phyloP scores from a whole-genome alignment of 2,113 vertebrate species.

The Ammodytes dubius region DNA sequence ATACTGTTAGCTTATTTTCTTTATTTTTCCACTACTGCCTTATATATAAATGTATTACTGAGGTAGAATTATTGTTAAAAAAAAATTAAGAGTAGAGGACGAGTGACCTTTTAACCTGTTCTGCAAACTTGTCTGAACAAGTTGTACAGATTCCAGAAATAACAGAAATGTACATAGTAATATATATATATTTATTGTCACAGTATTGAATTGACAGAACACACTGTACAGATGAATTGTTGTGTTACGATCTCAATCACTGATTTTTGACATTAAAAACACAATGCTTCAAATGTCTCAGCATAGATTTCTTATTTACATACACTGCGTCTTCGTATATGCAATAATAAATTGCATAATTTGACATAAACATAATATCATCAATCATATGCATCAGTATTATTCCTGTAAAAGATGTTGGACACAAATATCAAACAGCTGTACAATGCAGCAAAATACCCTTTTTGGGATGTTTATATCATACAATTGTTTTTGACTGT shows the following conservation, averaged over 20 bases:
- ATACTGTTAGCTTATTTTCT: neutral
- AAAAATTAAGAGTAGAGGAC: neutral
- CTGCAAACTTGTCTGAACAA: neutral
- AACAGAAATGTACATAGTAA: constrained; percentile 14
- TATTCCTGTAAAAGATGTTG: constrained; percentile 6
- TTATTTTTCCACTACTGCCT: neutral
- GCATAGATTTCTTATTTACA: constrained; percentile 41
- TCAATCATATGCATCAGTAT: constrained; percentile 25
- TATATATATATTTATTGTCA: constrained; percentile 60
- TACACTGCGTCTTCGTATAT: neutral
- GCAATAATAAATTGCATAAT: constrained; percentile 14
- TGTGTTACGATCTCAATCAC: neutral
- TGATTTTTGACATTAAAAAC: constrained; percentile 9
- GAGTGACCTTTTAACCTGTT: neutral
- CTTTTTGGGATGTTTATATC: neutral
- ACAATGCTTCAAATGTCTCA: constrained; percentile 11
- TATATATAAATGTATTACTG: neutral
- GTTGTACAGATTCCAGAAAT: neutral
- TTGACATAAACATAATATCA: constrained; percentile 9
- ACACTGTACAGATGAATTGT: constrained; percentile 34
- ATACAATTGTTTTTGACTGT: neutral
- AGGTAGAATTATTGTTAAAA: neutral
- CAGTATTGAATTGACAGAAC: constrained; percentile 34
- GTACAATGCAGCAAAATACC: neutral
- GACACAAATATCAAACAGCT: neutral